Evolutionary conservation across 2,797 vertebrate species (phyloP), one percentile per base, ranked within the genome.

Genomic region (Lophius americanus): DNA sequence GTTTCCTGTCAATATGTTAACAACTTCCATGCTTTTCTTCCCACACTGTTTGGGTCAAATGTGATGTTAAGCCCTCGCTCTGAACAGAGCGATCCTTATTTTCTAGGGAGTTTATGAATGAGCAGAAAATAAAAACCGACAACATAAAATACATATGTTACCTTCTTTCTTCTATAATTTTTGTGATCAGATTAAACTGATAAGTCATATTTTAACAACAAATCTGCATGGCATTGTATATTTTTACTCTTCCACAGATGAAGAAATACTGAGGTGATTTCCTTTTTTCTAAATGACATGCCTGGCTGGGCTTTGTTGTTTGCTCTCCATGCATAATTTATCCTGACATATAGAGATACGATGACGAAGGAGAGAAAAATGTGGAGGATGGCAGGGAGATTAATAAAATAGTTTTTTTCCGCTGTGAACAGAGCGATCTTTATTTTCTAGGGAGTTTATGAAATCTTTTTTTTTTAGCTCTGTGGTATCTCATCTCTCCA

Each of bases 321-420:
- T 73, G 52, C 62, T 49, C 67, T 73, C 84, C 74, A 85, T 87
- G 83, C 79, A 75, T 81, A 63, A 83, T 86, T 84, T 82, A 80
- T 78, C 23, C 49, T 74, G 77, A 78, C 67, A 63, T 64, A 60
- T 49, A 68, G 62, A 68, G 58, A 79, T 39, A 23, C 64, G 51
- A 37, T 65, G 66, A 83, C 64, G 63, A 80, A 76, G 68, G 51
- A 73, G 37, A 69, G 44, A 50, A 60, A 56, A 44, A 46, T 59
- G 67, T 71, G 56, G 51, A 60, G 70, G 58, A 60, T 80, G 79
- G 73, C 69, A 74, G 62, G 59, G 23, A 73, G 51, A 47, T 14
- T 81, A 85, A 87, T 87, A 73, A 75, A 85, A 51, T 67, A 38
- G 81, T 62, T 82, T 81, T 81, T 78, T 50, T 23, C 8, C 51